Percentiles rank a stretch among this genome's conserved stretches.
Evolutionary conservation across 2,113 vertebrate genomes (phyloP).

Genomic region (Osmerus eperlanus): DNA sequence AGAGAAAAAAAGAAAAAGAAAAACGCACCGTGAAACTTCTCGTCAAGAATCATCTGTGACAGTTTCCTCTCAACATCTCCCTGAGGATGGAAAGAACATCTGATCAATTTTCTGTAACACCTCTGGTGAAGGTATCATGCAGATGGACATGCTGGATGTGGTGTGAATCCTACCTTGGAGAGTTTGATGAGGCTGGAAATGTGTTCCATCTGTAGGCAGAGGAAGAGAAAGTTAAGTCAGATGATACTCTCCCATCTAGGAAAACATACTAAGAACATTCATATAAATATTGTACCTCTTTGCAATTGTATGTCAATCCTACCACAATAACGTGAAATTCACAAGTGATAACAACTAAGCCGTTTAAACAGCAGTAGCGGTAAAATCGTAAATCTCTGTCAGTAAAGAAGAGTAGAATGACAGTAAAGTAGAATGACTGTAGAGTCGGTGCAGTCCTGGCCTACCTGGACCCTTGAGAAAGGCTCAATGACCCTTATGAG

Average conservation of each 20-base stretch:
- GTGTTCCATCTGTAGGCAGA: constrained; percentile 82
- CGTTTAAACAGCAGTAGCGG: neutral
- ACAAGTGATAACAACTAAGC: too few relatives aligned
- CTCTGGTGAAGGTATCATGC: too few relatives aligned
- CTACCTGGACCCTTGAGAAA: constrained; percentile 96
- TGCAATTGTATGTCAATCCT: too few relatives aligned
- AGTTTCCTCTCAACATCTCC: constrained; percentile 93
- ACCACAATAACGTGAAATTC: too few relatives aligned
- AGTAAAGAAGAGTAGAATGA: neutral
- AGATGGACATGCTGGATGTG: neutral
- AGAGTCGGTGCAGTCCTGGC: neutral
- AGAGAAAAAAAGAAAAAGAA: neutral
- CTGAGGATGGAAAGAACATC: constrained; percentile 54
- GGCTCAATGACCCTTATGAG: constrained; percentile 96
- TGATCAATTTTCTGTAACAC: too few relatives aligned
- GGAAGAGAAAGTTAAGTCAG: neutral
- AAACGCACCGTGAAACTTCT: constrained; percentile 89
- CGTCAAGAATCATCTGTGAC: constrained; percentile 97
- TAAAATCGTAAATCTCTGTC: neutral
- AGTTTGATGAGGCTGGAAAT: constrained; percentile 95
- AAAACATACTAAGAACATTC: neutral
- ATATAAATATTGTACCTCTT: neutral
- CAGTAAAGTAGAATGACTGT: neutral
- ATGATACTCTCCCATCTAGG: neutral
- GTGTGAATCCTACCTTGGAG: constrained; percentile 79